Percentiles rank a stretch among this genome's conserved stretches.
Evolutionary conservation across 2,888 invertebrate species (phyloP).

Genomic region (Colletes collaris): DNA sequence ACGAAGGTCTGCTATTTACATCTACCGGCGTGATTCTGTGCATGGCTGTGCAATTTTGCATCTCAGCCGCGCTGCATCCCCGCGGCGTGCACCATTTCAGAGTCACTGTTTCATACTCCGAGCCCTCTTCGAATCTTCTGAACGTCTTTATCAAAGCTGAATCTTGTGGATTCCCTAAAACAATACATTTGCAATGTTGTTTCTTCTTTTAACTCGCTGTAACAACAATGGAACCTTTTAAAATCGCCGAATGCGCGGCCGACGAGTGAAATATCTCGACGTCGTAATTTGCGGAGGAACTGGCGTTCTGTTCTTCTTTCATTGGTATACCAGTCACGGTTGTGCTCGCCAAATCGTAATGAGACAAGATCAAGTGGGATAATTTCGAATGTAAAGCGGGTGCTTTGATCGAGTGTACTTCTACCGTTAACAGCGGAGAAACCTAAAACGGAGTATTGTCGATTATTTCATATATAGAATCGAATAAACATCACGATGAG

Average conservation of each 20-base stretch:
- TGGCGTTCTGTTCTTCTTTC: slow-evolving; percentile 99
- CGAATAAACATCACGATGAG: neutral
- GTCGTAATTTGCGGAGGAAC: slow-evolving; percentile 99
- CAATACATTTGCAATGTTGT: slow-evolving; percentile 13
- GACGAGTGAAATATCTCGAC: slow-evolving; percentile 97
- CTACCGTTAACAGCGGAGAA: slow-evolving; percentile 89
- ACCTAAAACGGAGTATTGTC: slow-evolving; percentile 83
- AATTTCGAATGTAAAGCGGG: slow-evolving; percentile 90
- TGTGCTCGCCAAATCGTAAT: slow-evolving; percentile 96
- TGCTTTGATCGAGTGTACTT: slow-evolving; percentile 92
- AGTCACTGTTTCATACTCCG: slow-evolving; percentile 92
- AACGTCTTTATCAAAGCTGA: slow-evolving; percentile 87
- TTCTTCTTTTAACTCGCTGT: neutral
- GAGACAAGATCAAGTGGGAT: slow-evolving; percentile 90
- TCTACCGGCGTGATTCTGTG: slow-evolving; percentile 97
- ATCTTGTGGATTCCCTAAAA: slow-evolving; percentile 85
- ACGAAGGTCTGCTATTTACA: slow-evolving; percentile 97
- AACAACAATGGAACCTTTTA: slow-evolving; percentile 83
- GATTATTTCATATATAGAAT: neutral
- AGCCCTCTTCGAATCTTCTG: slow-evolving; percentile 86
- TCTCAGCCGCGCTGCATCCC: slow-evolving; percentile 91
- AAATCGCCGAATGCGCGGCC: slow-evolving; percentile 92
- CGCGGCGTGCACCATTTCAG: slow-evolving; percentile 99
- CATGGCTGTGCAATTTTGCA: slow-evolving; percentile 92
- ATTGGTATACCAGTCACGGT: slow-evolving; percentile 99